These are phyloP conservation scores for Procambarus virginalis DNA, from an alignment of 1,140 invertebrate species.

Conservation along the genomic window DNA sequence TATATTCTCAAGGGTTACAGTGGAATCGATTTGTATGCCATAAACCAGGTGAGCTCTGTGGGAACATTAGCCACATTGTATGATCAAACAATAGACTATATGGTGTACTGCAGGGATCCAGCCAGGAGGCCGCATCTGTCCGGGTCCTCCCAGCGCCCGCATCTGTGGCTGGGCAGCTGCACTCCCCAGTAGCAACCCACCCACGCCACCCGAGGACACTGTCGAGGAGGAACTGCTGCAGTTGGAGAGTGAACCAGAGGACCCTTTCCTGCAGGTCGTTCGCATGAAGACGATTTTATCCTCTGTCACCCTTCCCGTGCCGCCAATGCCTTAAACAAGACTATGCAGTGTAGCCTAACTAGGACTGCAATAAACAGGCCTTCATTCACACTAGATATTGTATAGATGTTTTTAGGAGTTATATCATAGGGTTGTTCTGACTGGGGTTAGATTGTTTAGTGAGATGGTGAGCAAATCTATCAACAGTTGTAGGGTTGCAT, in stretches of 20 bases:
- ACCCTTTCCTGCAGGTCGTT: conserved; percentile 40
- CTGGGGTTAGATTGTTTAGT: too few relatives aligned
- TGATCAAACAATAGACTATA: not conserved
- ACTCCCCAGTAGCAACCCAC: not conserved
- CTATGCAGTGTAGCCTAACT: too few relatives aligned
- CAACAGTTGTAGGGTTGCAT: too few relatives aligned
- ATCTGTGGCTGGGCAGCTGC: not conserved
- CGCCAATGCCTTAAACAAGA: too few relatives aligned
- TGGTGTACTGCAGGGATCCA: conserved; percentile 27
- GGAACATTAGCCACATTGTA: too few relatives aligned
- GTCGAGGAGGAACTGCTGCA: conserved; percentile 1
- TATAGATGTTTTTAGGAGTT: not conserved
- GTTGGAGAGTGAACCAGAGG: not conserved
- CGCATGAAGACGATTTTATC: not conserved
- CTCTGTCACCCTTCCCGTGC: not conserved
- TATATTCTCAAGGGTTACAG: too few relatives aligned
- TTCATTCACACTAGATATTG: too few relatives aligned
- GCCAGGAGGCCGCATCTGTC: conserved; percentile 5
- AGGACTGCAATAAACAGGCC: too few relatives aligned
- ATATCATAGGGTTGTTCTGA: not conserved
- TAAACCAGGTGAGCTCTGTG: too few relatives aligned
- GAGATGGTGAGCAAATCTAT: too few relatives aligned
- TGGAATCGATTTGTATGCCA: too few relatives aligned
- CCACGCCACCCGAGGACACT: conserved; percentile 18
- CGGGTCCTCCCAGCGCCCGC: not conserved